Evolutionary conservation across 2,113 vertebrate species (phyloP), one percentile per base, ranked within the genome.

Genomic region (Zosterops borbonicus): DNA sequence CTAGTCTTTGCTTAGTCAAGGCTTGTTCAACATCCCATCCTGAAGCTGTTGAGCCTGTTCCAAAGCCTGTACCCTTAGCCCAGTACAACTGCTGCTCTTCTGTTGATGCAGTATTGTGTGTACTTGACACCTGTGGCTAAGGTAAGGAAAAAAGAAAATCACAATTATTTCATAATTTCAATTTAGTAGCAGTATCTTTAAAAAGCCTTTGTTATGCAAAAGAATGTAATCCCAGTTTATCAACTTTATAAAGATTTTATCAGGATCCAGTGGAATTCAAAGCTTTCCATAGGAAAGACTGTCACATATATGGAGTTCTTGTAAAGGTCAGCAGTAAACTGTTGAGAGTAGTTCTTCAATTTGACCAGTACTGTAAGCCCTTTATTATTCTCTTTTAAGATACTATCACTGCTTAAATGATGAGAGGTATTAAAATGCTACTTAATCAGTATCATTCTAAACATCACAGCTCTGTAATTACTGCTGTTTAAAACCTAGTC

Each of bases 11-110:
- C 77, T 99, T 99, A 87, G 99, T 99, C 82, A 99, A 98, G 59
- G 99, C 99, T 97, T 99, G 99, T 73, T 99, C 99, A 56, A 99
- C 99, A 81, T 99, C 99, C 99, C 99, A 99, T 44, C 99, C 99
- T 22, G 99, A 99, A 22, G 99, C 99, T 47, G 99, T 99, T 68
- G 99, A 99, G 63, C 99, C 99, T 17, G 99, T 99, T 41, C 99
- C 99, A 94, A 99, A 99, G 68, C 99, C 99, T 23, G 99, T 99
- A 62, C 99, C 99, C 95, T 99, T 99, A 59, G 99, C 99, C 99
- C 99, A 99, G 92, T 99, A 99, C 23, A 99, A 96, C 94, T 99
- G 99, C 94, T 99, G 99, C 76, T 99, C 99, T 96, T 99, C 99
- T 80, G 98, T 98, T 88, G 99, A 98, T 21, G 98, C 97, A 25